Percentiles rank a stretch among this genome's conserved stretches.
phyloP scores from a whole-genome alignment of 2,888 invertebrate species.

The Rotaria socialis region DNA sequence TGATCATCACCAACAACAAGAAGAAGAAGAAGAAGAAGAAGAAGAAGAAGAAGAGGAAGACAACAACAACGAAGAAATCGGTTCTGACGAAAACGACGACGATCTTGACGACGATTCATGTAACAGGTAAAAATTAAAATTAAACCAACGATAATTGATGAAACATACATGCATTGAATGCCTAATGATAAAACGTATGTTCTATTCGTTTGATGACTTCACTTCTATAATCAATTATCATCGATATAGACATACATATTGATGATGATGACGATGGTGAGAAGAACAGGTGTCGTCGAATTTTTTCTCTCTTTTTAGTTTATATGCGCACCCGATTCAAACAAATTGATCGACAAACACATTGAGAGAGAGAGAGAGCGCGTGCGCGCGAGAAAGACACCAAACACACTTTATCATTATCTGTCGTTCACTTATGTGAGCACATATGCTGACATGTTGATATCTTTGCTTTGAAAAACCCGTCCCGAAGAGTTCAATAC shows the following conservation, averaged over 20 bases:
- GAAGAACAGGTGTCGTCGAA: conserved; percentile 16
- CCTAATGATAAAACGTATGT: conserved; percentile 1
- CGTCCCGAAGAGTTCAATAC: conserved; percentile 16
- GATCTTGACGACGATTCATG: background rate
- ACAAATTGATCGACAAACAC: conserved; percentile 16
- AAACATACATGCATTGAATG: background rate
- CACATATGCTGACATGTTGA: conserved; percentile 21
- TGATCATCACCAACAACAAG: background rate
- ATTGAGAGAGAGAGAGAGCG: background rate
- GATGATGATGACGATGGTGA: background rate
- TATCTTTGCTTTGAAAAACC: conserved; percentile 21
- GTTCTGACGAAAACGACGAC: background rate
- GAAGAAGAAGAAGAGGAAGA: background rate
- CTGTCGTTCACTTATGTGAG: conserved; percentile 16
- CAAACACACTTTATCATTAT: conserved; percentile 23
- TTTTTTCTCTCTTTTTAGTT: conserved; percentile 1
- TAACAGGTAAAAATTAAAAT: background rate
- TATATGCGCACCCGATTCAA: background rate
- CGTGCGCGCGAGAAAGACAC: background rate
- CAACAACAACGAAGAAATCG: background rate
- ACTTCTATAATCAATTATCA: conserved; percentile 8
- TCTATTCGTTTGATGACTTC: background rate
- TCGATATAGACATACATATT: background rate
- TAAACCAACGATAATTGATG: background rate
- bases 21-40: background rate